Evolutionary conservation across 1,140 invertebrate genomes (phyloP).

Genomic region (Drosophila rufa): DNA sequence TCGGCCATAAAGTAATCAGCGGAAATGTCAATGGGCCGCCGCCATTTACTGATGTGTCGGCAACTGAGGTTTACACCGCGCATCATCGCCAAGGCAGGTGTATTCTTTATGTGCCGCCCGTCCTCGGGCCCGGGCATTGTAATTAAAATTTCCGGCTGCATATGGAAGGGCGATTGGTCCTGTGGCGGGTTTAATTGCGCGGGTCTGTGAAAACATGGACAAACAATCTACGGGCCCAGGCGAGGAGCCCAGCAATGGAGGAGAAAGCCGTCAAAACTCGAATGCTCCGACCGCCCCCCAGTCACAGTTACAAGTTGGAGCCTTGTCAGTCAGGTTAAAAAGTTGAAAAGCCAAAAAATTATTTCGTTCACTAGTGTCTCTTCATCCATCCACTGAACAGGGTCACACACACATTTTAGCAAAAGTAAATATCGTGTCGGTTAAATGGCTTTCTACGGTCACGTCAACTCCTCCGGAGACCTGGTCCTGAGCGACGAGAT

Average conservation of each 20-base stretch:
- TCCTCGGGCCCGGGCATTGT: conserved; percentile 47
- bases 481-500: conserved; percentile 35
- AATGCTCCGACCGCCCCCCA: background rate
- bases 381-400: conserved; percentile 2
- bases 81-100: conserved; percentile 49
- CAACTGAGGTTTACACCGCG: conserved; percentile 74
- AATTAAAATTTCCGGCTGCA: conserved; percentile 78
- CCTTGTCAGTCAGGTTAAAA: conserved; percentile 9
- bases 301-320: conserved; percentile 18
- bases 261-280: background rate
- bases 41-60: conserved; percentile 81
- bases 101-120: conserved; percentile 29
- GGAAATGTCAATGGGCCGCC: conserved; percentile 81
- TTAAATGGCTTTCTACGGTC: conserved; percentile 55
- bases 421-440: conserved; percentile 1
- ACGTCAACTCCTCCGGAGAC: conserved; percentile 20
- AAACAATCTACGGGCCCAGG: conserved; percentile 47
- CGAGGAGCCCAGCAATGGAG: conserved; percentile 23
- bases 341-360: conserved; percentile 13
- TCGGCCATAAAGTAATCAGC: conserved; percentile 81
- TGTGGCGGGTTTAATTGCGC: conserved; percentile 66
- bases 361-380: conserved; percentile 12
- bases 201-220: conserved; percentile 22
- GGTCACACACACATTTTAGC: background rate
- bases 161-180: conserved; percentile 58